Evolutionary conservation across 2,888 invertebrate species (phyloP).

Genomic region (Tiliacea citrago): DNA sequence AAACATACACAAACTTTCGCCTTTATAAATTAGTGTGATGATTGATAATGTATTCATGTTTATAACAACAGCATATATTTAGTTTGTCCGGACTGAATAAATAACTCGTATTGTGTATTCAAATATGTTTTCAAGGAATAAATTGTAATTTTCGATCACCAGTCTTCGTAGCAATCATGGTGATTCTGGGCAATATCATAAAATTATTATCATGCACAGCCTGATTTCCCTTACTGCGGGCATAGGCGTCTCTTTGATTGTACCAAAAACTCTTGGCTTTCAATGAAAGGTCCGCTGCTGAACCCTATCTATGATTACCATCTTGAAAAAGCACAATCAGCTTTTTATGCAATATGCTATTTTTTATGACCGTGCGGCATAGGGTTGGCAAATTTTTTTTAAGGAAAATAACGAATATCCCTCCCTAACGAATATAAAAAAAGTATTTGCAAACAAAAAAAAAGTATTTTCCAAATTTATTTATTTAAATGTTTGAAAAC

Average conservation of each 20-base stretch:
- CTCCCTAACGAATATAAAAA: too few species aligned
- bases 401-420: too few species aligned
- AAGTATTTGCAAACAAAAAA: too few species aligned
- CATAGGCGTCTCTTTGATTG: not conserved
- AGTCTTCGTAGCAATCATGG: not conserved
- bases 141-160: not conserved
- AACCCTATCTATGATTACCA: not conserved
- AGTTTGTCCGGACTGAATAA: not conserved
- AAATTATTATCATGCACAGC: not conserved
- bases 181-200: not conserved
- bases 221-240: not conserved
- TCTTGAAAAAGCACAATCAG: not conserved
- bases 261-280: not conserved
- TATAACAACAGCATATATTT: constrained; percentile 13
- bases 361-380: not conserved
- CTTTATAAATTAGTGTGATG: too few species aligned
- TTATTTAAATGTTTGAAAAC: too few species aligned
- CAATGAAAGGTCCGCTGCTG: not conserved
- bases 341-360: not conserved
- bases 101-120: not conserved
- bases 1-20: too few species aligned
- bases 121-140: not conserved
- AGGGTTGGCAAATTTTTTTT: too few species aligned
- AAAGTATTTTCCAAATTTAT: too few species aligned
- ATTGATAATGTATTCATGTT: constrained; percentile 36